A percentile compares a stretch with the other conserved stretches of the same genome.
Evolutionary conservation across 2,113 vertebrate genomes (phyloP).

Genomic region (Rissa tridactyla): DNA sequence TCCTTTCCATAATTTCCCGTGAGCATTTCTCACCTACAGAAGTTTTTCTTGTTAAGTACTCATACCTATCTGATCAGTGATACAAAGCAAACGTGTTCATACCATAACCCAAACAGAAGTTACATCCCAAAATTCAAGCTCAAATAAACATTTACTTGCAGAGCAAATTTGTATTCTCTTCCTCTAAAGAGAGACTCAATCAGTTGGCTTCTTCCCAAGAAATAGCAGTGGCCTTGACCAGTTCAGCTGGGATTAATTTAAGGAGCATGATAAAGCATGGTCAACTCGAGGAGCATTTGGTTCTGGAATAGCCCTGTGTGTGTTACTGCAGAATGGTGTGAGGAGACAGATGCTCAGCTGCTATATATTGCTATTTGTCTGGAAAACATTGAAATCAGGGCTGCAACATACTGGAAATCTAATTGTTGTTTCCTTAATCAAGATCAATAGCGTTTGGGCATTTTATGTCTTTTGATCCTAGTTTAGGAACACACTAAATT

Average conservation of each 20-base stretch:
- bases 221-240: not conserved
- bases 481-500: not conserved
- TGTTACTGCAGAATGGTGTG: accelerated
- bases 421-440: not conserved
- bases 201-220: not conserved
- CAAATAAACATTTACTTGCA: not conserved
- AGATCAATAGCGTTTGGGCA: not conserved
- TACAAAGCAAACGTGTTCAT: not conserved
- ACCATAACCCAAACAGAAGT: not conserved
- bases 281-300: not conserved
- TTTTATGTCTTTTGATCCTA: not conserved
- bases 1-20: not conserved
- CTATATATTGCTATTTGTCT: not conserved
- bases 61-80: not conserved
- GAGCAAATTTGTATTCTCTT: not conserved
- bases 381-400: not conserved
- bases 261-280: not conserved
- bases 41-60: not conserved
- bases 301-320: not conserved
- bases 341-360: not conserved
- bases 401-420: not conserved
- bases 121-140: not conserved
- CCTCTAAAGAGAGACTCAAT: not conserved
- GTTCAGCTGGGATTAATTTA: not conserved
- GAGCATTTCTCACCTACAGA: not conserved